Percentiles rank a stretch among this genome's conserved stretches.
These are phyloP conservation scores for Lepeophtheirus nordmannii DNA, from an alignment of 2,888 invertebrate genomes.

Conservation along the genomic window DNA sequence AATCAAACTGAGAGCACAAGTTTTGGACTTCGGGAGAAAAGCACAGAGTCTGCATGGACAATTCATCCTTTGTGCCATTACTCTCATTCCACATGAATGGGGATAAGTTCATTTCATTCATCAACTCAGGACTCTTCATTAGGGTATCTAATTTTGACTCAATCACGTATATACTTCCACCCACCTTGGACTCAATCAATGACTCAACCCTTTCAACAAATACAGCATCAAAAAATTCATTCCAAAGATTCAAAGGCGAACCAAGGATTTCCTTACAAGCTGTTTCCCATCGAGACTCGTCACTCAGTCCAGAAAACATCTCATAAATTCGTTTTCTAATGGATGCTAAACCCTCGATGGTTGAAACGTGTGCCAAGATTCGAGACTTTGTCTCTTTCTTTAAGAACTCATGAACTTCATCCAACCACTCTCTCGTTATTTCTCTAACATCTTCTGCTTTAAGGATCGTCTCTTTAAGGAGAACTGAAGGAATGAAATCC, in stretches of 20 bases:
- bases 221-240: conserved; percentile 2
- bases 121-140: not conserved
- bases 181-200: not conserved
- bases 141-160: not conserved
- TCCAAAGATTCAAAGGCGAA: conserved; percentile 3
- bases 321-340: conserved; percentile 11
- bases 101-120: not conserved
- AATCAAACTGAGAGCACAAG: not conserved
- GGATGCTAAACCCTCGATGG: not conserved
- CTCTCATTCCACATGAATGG: not conserved
- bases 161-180: not conserved
- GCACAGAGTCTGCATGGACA: too few relatives aligned
- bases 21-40: conserved; percentile 1
- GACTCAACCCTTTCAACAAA: conserved; percentile 10
- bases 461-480: not conserved
- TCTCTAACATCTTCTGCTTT: not conserved
- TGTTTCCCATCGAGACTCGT: not conserved
- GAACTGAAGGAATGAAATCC: conserved; percentile 1
- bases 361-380: conserved; percentile 1
- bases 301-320: not conserved
- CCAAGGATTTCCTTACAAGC: not conserved
- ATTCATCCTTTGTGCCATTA: not conserved
- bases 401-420: conserved; percentile 15
- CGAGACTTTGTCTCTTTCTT: not conserved
- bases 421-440: conserved; percentile 1